Conservation (phyloP, 2,888 invertebrate species). For the Escarpia spicata region DNA sequence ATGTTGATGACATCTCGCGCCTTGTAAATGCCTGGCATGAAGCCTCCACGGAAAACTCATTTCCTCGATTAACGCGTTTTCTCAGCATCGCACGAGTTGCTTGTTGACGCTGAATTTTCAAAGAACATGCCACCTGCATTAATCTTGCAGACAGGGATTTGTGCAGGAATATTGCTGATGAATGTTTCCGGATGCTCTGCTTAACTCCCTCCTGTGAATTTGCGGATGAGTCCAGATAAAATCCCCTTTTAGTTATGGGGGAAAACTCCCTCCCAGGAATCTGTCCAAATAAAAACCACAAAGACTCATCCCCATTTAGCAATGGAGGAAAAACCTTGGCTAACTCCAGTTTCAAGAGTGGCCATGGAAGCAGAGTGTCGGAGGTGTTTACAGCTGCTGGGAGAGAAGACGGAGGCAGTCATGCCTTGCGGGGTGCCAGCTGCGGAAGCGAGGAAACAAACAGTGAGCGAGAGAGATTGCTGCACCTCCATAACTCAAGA, state of each 20-base stretch:
- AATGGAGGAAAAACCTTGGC: not conserved
- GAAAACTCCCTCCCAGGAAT: not conserved
- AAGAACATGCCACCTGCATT: not conserved
- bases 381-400: not conserved
- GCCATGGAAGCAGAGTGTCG: not conserved
- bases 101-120: no score
- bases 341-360: not conserved
- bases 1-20: not conserved
- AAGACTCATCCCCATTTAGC: no score
- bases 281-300: no score
- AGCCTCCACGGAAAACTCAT: not conserved
- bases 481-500: constrained; percentile 6
- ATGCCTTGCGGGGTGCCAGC: not conserved
- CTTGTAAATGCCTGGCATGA: not conserved
- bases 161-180: not conserved
- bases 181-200: not conserved
- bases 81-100: not conserved
- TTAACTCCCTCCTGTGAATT: not conserved
- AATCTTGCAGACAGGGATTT: not conserved
- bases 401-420: not conserved
- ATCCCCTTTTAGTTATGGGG: not conserved
- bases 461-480: not conserved
- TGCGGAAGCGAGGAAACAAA: not conserved
- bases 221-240: no score
- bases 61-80: not conserved